A percentile compares a stretch with the other conserved stretches of the same genome.
These are phyloP conservation scores for Rhyacophila brunnea DNA, from an alignment of 1,140 invertebrate genomes.

Conservation along the genomic window DNA sequence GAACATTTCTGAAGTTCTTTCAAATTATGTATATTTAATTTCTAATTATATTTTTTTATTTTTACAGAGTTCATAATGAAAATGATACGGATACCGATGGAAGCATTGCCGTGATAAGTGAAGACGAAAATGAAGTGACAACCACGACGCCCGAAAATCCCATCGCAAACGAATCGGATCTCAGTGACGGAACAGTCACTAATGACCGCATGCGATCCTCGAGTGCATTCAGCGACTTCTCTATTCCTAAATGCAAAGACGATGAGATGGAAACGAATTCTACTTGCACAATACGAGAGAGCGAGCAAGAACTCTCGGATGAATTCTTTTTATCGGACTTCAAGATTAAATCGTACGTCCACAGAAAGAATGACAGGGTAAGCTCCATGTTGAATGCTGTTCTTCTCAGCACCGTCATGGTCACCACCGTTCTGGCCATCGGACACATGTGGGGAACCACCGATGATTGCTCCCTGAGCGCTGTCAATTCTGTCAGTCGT, in stretches of 20 bases:
- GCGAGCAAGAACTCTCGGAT: slow-evolving; percentile 35
- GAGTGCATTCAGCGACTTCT: neutral
- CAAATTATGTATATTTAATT: too few relatives aligned
- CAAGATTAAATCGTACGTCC: slow-evolving; percentile 51
- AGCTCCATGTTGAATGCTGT: slow-evolving; percentile 51
- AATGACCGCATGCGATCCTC: neutral
- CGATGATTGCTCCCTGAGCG: slow-evolving; percentile 45
- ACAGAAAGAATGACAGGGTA: slow-evolving; percentile 49
- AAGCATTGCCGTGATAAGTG: slow-evolving; percentile 27
- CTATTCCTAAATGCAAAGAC: neutral
- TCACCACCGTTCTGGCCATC: slow-evolving; percentile 48
- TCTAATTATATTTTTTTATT: neutral
- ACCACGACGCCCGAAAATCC: slow-evolving; percentile 8
- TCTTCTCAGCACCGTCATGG: slow-evolving; percentile 50
- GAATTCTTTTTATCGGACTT: slow-evolving; percentile 35
- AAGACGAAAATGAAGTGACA: slow-evolving; percentile 20
- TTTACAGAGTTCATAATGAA: slow-evolving; percentile 9
- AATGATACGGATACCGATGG: slow-evolving; percentile 29
- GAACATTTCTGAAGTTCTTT: too few relatives aligned
- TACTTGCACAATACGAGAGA: slow-evolving; percentile 35
- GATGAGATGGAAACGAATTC: slow-evolving; percentile 23
- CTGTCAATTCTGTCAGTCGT: slow-evolving; percentile 46
- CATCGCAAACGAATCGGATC: neutral
- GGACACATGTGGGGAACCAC: slow-evolving; percentile 53
- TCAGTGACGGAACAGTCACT: neutral